Conservation (phyloP, 2,888 invertebrate species). For the Phengaris arion region DNA sequence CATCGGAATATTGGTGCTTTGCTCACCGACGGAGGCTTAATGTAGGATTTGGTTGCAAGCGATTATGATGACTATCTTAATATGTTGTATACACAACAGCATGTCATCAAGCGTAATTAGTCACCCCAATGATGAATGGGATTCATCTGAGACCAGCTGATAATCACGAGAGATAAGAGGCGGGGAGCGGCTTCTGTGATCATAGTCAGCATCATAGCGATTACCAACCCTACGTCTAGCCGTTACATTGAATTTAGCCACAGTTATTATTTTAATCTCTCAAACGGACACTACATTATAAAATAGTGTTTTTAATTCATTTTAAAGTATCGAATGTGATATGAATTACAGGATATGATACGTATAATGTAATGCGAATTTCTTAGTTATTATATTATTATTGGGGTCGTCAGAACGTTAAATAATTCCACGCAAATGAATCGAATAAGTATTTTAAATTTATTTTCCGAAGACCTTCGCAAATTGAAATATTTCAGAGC, state of each 20-base stretch:
- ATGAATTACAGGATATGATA: too few species aligned
- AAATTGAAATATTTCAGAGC: conserved; percentile 71
- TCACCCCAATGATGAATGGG: conserved; percentile 17
- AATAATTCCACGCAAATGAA: neutral
- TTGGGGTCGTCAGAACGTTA: too few species aligned
- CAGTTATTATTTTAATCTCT: neutral
- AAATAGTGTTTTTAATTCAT: too few species aligned
- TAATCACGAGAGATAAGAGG: conserved; percentile 12
- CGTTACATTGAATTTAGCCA: neutral
- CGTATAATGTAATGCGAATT: too few species aligned
- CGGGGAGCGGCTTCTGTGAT: conserved; percentile 13
- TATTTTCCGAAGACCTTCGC: conserved; percentile 41
- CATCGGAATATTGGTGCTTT: neutral
- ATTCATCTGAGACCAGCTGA: conserved; percentile 19
- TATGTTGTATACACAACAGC: conserved; percentile 19
- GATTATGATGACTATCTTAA: conserved; percentile 21
- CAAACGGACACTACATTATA: neutral
- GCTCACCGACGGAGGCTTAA: neutral
- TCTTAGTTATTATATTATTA: too few species aligned
- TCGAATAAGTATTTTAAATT: neutral
- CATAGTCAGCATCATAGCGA: neutral
- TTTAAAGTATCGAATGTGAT: too few species aligned
- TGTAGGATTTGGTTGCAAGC: conserved; percentile 13
- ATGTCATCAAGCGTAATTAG: conserved; percentile 15
- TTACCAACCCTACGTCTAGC: conserved; percentile 7